Conservation (phyloP, 2,797 vertebrate species). For the Champsocephalus esox region DNA sequence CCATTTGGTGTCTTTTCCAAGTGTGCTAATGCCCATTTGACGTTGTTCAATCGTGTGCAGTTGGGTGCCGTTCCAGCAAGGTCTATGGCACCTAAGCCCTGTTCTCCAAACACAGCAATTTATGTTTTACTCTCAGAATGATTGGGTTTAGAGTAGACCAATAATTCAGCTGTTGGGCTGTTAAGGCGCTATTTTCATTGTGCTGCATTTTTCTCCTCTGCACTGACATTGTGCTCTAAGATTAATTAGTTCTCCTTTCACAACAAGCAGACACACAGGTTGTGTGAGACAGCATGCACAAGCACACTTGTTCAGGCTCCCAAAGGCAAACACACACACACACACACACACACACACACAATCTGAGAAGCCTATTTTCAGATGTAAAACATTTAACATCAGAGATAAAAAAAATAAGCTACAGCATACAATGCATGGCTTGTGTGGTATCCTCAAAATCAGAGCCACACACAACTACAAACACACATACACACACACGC, state of each 20-base stretch:
- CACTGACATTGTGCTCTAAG: constrained; percentile 33
- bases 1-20: constrained; percentile 57
- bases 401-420: constrained; percentile 27
- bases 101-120: constrained; percentile 49
- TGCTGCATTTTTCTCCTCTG: constrained; percentile 15
- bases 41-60: constrained; percentile 50
- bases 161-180: constrained; percentile 32
- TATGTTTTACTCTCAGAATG: constrained; percentile 51
- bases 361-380: neutral
- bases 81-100: constrained; percentile 40
- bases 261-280: constrained; percentile 32
- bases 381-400: constrained; percentile 21
- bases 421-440: neutral
- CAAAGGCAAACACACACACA: neutral
- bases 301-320: neutral
- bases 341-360: neutral
- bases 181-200: constrained; percentile 47
- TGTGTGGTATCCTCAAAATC: constrained; percentile 31
- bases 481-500: constrained; percentile 3
- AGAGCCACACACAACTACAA: neutral
- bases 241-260: constrained; percentile 56
- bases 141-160: constrained; percentile 42
- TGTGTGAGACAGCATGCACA: neutral
- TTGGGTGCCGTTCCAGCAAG: constrained; percentile 61
- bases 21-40: constrained; percentile 56